Conservation (phyloP, 2,113 vertebrate genomes). For the Pongo pygmaeus region DNA sequence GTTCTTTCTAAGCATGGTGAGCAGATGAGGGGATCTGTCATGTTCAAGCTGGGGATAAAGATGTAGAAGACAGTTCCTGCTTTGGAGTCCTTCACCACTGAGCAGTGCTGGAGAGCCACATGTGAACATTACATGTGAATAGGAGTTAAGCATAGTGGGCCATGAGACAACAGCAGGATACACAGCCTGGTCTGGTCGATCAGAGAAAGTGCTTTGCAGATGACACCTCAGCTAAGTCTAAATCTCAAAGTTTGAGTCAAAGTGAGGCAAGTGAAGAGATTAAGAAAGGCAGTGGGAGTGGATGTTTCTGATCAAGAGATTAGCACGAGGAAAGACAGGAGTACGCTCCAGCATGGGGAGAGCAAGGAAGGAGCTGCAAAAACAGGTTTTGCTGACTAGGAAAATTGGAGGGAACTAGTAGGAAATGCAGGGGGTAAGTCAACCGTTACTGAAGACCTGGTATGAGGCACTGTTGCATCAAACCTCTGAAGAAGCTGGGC, state of each 20-base stretch:
- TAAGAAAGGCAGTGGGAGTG: neutral
- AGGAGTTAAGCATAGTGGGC: neutral
- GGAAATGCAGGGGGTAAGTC: neutral
- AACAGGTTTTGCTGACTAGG: neutral
- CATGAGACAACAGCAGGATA: neutral
- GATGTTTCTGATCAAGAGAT: neutral
- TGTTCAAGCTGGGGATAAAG: neutral
- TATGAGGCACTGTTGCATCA: neutral
- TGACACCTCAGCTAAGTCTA: neutral
- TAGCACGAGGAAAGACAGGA: neutral
- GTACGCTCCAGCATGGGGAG: neutral
- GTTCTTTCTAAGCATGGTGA: neutral
- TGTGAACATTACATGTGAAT: fast-evolving
- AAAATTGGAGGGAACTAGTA: neutral
- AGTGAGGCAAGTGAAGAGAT: neutral
- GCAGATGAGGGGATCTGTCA: too few species aligned
- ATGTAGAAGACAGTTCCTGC: neutral
- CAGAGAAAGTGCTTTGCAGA: neutral
- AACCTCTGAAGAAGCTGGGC: neutral
- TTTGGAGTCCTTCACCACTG: too few species aligned
- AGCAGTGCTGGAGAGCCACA: neutral
- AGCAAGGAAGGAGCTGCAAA: neutral
- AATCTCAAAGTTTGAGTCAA: neutral
- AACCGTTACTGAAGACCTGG: neutral
- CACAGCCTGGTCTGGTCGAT: neutral